phyloP scores from a whole-genome alignment of 2,113 vertebrate genomes.

The Melanostigma gelatinosum region DNA sequence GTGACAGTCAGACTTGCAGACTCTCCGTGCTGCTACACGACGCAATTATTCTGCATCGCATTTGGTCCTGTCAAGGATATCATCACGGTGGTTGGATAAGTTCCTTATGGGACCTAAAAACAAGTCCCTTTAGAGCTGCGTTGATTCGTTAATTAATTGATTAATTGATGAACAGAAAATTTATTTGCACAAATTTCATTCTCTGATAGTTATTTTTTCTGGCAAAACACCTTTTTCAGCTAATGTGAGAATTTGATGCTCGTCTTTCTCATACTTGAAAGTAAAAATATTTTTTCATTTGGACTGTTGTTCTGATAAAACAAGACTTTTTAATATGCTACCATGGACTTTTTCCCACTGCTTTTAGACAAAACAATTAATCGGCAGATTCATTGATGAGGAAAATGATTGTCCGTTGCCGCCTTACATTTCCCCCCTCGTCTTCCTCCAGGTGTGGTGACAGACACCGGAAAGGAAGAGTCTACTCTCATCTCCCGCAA shows the following conservation, averaged over 20 bases:
- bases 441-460: constrained; percentile 77
- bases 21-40: background rate
- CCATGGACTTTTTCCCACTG: background rate
- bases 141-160: background rate
- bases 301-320: background rate
- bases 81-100: background rate
- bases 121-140: background rate
- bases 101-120: background rate
- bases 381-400: background rate
- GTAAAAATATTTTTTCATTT: background rate
- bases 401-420: background rate
- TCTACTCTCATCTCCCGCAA: constrained; percentile 68
- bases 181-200: background rate
- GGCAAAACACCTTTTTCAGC: background rate
- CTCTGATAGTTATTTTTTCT: background rate
- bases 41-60: background rate
- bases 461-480: constrained; percentile 75
- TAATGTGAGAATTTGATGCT: background rate
- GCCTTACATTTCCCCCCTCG: background rate
- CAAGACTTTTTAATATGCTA: background rate
- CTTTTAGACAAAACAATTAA: background rate
- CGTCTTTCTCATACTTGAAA: background rate
- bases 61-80: background rate
- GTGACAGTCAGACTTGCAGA: background rate
- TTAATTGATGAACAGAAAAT: background rate